Conservation (phyloP, 1,140 invertebrate genomes). For the Ptiloglossa arizonensis region DNA sequence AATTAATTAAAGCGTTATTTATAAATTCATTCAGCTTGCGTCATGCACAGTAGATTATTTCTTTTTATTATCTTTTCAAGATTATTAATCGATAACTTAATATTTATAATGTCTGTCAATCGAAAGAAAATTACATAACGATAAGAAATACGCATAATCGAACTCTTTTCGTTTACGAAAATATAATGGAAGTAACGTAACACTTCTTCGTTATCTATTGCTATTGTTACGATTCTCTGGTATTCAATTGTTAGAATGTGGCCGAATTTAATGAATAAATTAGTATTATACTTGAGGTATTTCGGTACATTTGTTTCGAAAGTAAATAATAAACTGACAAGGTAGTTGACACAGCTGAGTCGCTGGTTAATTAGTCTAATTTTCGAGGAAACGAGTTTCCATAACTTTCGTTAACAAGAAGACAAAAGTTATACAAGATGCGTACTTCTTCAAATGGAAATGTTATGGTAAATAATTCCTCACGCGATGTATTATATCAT, state of each 20-base stretch:
- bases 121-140: neutral
- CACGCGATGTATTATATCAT: too few species aligned
- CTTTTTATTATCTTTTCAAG: neutral
- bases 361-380: conserved; percentile 7
- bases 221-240: neutral
- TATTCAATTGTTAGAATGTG: neutral
- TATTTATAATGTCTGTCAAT: neutral
- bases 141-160: too few species aligned
- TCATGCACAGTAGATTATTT: neutral
- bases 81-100: too few species aligned
- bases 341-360: neutral
- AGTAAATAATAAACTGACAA: conserved; percentile 13
- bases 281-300: conserved; percentile 18
- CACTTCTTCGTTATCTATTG: neutral
- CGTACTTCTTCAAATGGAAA: too few species aligned
- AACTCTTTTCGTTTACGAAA: neutral
- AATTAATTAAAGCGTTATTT: neutral
- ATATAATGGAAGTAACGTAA: neutral
- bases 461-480: too few species aligned
- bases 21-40: neutral
- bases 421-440: too few species aligned
- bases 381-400: neutral
- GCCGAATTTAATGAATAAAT: neutral
- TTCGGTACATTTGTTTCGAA: conserved; percentile 10
- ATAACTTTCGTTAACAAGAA: neutral